phyloP scores from a whole-genome alignment of 2,797 vertebrate species.

The Chromis chromis region DNA sequence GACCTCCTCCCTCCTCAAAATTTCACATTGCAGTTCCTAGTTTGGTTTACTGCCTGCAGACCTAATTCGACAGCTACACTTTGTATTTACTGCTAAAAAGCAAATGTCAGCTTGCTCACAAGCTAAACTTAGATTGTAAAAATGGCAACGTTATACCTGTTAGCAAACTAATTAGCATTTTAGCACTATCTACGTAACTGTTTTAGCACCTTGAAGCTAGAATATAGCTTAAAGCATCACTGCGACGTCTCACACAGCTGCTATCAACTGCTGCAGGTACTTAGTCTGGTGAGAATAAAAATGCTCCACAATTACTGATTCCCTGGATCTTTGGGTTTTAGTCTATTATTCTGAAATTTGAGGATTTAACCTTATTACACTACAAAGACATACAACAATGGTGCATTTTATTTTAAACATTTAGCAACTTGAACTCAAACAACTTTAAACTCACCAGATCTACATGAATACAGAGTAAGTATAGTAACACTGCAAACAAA shows the following conservation, averaged over 20 bases:
- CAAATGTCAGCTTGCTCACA: background rate
- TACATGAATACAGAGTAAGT: background rate
- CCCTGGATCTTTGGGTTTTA: no score
- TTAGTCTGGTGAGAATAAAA: no score
- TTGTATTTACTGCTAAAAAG: background rate
- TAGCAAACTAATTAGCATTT: background rate
- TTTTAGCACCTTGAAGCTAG: no score
- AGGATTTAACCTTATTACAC: no score
- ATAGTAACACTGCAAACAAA: conserved; percentile 3
- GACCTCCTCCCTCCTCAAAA: background rate
- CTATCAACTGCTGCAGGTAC: background rate
- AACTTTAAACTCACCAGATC: background rate
- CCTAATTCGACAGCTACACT: background rate
- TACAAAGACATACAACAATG: background rate
- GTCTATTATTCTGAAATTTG: no score
- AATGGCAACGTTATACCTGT: background rate
- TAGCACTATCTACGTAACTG: background rate
- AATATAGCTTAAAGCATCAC: background rate
- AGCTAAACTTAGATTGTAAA: background rate
- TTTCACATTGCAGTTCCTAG: background rate
- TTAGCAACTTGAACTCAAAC: background rate
- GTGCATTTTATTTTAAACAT: background rate
- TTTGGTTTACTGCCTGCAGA: background rate
- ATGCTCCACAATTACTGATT: no score
- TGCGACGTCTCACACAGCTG: background rate